Percentiles rank a stretch among this genome's conserved stretches.
Conservation (phyloP, 2,888 invertebrate genomes). For the Ichneumoninae sp. region DNA sequence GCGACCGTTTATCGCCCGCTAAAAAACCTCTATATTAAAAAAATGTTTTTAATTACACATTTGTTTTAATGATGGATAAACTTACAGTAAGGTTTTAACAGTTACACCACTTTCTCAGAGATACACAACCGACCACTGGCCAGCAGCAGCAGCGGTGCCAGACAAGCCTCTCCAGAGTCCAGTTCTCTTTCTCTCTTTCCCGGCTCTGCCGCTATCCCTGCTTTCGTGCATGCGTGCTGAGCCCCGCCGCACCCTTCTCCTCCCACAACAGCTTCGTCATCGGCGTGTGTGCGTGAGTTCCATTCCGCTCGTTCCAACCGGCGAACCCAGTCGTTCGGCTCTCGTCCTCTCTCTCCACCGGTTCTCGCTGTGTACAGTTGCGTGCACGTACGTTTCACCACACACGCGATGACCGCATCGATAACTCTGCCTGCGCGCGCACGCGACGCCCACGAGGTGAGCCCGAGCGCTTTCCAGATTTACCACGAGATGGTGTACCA, state of each 20-base stretch:
- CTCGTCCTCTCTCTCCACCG: constrained; percentile 16
- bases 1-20: not conserved
- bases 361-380: constrained; percentile 35
- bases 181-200: constrained; percentile 60
- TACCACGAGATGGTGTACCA: constrained; percentile 71
- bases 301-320: constrained; percentile 19
- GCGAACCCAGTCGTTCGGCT: constrained; percentile 28
- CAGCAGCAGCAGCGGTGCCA: constrained; percentile 49
- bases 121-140: constrained; percentile 59
- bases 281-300: not conserved
- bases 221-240: constrained; percentile 50
- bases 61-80: not conserved
- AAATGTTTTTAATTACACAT: not conserved
- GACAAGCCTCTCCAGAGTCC: constrained; percentile 72
- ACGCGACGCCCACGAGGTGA: constrained; percentile 58
- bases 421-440: constrained; percentile 74
- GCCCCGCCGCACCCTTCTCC: constrained; percentile 50
- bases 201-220: constrained; percentile 40
- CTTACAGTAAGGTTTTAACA: not conserved
- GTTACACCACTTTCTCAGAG: constrained; percentile 24
- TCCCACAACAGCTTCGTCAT: not conserved
- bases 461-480: constrained; percentile 53
- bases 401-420: constrained; percentile 57
- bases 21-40: not conserved
- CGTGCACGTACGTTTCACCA: constrained; percentile 20